phyloP scores from a whole-genome alignment of 2,888 invertebrate genomes.

The Nesidiocoris tenuis region DNA sequence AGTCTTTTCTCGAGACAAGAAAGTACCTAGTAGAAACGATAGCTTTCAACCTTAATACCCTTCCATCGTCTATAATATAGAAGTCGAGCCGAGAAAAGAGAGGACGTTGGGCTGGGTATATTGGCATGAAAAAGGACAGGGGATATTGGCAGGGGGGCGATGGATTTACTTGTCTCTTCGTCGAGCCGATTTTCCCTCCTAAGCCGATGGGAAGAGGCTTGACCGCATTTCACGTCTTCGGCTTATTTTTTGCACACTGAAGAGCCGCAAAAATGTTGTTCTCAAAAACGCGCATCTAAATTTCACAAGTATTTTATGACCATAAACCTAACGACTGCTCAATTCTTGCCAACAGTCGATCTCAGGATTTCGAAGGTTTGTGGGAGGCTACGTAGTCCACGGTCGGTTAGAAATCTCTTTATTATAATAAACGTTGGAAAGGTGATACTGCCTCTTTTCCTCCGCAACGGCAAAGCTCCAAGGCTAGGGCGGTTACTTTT shows the following conservation, averaged over 20 bases:
- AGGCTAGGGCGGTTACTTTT: not conserved
- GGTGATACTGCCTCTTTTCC: slow-evolving; percentile 9
- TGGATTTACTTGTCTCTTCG: slow-evolving; percentile 21
- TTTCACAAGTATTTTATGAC: too few species aligned
- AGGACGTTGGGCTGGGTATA: not conserved
- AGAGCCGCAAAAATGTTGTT: not conserved
- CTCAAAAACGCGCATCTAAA: too few species aligned
- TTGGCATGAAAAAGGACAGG: slow-evolving; percentile 21
- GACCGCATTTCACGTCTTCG: not conserved
- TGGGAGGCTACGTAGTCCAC: too few species aligned
- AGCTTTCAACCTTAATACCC: not conserved
- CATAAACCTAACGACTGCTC: too few species aligned
- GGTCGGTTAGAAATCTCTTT: not conserved
- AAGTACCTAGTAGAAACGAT: not conserved
- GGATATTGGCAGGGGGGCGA: slow-evolving; percentile 24
- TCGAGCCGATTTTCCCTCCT: not conserved
- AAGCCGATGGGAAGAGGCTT: not conserved
- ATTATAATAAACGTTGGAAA: not conserved
- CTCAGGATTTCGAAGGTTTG: too few species aligned
- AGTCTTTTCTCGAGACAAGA: not conserved
- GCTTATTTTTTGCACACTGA: not conserved
- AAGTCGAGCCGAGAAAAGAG: not conserved
- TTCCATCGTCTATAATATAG: not conserved
- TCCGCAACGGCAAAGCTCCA: not conserved
- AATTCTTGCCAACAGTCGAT: too few species aligned